A percentile compares a stretch with the other conserved stretches of the same genome.
Conservation (phyloP, 2,888 invertebrate species). For the Protula sp. region DNA sequence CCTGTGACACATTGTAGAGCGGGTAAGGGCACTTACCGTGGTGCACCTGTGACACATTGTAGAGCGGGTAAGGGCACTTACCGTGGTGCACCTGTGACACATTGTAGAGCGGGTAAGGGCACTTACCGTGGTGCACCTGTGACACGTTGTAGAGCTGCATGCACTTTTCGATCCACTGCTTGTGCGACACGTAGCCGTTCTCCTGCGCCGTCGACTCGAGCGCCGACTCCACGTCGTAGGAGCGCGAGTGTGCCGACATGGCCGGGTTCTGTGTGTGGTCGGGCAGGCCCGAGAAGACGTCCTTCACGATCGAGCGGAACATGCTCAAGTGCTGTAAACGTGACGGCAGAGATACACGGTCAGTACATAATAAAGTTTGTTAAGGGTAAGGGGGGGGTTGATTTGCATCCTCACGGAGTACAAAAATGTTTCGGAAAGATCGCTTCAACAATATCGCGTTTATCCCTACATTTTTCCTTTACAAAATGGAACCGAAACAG, state of each 20-base stretch:
- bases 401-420: no score
- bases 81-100: constrained; percentile 47
- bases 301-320: constrained; percentile 44
- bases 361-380: no score
- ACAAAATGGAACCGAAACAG: no score
- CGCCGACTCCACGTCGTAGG: constrained; percentile 37
- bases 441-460: no score
- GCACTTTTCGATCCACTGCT: constrained; percentile 49
- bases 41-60: constrained; percentile 44
- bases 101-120: no score
- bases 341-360: neutral
- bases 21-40: no score
- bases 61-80: no score
- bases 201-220: constrained; percentile 39
- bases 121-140: constrained; percentile 45
- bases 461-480: no score
- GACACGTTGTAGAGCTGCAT: constrained; percentile 47
- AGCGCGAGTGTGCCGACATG: constrained; percentile 32
- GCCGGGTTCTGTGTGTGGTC: constrained; percentile 19
- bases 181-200: constrained; percentile 41
- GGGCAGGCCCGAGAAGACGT: constrained; percentile 46
- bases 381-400: no score
- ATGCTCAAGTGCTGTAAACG: constrained; percentile 37
- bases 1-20: constrained; percentile 41
- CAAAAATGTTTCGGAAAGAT: no score